A percentile compares a stretch with the other conserved stretches of the same genome.
Evolutionary conservation across 2,888 invertebrate species (phyloP).

Genomic region (Brachypalpus laphriformis): DNA sequence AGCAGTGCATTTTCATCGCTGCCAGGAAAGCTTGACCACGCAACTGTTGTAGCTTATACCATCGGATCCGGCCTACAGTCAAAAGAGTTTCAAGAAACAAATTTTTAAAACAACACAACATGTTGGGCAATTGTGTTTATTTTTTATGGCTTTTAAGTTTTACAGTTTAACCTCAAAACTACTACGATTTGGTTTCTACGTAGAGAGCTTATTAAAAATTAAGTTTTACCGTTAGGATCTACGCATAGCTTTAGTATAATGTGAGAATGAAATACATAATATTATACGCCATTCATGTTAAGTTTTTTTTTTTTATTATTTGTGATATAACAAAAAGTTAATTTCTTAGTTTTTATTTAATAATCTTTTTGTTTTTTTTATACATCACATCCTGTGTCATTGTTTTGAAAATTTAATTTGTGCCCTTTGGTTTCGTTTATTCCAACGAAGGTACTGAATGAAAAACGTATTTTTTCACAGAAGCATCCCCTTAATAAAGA

Average conservation of each 20-base stretch:
- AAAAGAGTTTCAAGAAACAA: slow-evolving; percentile 82
- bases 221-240: slow-evolving; percentile 58
- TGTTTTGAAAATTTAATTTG: not conserved
- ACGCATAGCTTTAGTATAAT: slow-evolving; percentile 70
- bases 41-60: slow-evolving; percentile 91
- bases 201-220: slow-evolving; percentile 61
- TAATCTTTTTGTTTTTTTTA: not conserved
- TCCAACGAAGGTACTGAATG: slow-evolving; percentile 49
- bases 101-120: slow-evolving; percentile 77
- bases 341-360: slow-evolving; percentile 15
- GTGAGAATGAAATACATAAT: slow-evolving; percentile 50
- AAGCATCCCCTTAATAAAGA: slow-evolving; percentile 14
- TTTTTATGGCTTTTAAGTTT: slow-evolving; percentile 14
- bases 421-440: slow-evolving; percentile 46
- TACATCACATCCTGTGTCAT: slow-evolving; percentile 26
- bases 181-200: slow-evolving; percentile 65
- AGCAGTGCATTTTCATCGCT: slow-evolving; percentile 87
- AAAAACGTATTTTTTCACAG: slow-evolving; percentile 34
- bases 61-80: slow-evolving; percentile 84
- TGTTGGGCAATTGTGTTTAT: not conserved
- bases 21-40: slow-evolving; percentile 95
- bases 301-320: slow-evolving; percentile 58
- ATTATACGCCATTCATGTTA: slow-evolving; percentile 61
- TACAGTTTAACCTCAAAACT: slow-evolving; percentile 53
- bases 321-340: slow-evolving; percentile 48